phyloP scores from a whole-genome alignment of 2,113 vertebrate genomes.

The Peromyscus maniculatus region DNA sequence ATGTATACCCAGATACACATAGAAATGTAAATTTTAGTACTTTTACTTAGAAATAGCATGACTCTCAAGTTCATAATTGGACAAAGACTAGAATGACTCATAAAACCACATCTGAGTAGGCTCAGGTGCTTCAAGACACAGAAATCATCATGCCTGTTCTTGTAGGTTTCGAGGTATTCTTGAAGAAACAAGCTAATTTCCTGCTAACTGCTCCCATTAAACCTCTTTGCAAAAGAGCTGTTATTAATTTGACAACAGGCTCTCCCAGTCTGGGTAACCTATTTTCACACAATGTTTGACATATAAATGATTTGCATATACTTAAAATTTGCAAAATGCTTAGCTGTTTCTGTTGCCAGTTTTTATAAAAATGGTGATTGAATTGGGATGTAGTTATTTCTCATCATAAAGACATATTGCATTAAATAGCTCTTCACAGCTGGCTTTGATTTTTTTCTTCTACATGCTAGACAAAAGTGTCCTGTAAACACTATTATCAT shows the following conservation, averaged over 20 bases:
- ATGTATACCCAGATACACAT: not conserved
- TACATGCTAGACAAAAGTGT: conserved; percentile 11
- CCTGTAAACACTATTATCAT: conserved; percentile 42
- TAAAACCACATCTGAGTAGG: not conserved
- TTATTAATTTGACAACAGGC: conserved; percentile 32
- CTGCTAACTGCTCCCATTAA: not conserved
- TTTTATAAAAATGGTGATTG: conserved; percentile 17
- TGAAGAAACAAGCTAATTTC: conserved; percentile 31
- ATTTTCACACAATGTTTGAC: conserved; percentile 7
- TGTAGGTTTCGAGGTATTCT: not conserved
- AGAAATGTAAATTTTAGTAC: not conserved
- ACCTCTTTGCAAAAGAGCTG: not conserved
- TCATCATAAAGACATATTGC: not conserved
- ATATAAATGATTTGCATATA: not conserved
- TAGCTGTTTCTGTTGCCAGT: conserved; percentile 16
- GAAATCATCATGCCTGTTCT: not conserved
- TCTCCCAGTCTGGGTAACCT: not conserved
- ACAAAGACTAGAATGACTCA: not conserved
- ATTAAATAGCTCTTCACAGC: conserved; percentile 10
- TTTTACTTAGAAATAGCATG: not conserved
- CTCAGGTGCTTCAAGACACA: not conserved
- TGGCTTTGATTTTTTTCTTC: conserved; percentile 46
- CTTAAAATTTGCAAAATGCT: not conserved
- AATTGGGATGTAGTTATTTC: not conserved
- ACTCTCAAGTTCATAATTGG: not conserved